A percentile compares a stretch with the other conserved stretches of the same genome.
phyloP scores from a whole-genome alignment of 2,797 vertebrate genomes.

The Gastrophryne carolinensis region DNA sequence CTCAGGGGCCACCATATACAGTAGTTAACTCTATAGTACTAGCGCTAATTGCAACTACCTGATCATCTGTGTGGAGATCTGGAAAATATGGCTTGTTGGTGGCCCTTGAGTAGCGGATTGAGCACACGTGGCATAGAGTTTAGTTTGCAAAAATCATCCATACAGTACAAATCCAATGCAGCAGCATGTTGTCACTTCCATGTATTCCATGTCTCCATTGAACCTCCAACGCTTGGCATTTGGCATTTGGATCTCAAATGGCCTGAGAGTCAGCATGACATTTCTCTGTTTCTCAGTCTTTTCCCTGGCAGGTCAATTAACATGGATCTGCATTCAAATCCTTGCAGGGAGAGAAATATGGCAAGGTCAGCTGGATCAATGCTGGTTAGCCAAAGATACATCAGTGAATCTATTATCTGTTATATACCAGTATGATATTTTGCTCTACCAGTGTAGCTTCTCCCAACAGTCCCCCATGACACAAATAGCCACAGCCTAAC shows the following conservation, averaged over 20 bases:
- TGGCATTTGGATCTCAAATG: neutral
- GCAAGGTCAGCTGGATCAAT: conserved; percentile 58
- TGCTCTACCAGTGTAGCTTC: neutral
- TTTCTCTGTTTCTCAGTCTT: conserved; percentile 36
- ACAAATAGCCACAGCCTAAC: neutral
- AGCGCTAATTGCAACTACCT: no score
- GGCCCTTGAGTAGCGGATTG: no score
- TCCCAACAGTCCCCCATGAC: neutral
- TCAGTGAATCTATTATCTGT: conserved; percentile 44
- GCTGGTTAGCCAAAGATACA: conserved; percentile 56
- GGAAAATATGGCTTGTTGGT: no score
- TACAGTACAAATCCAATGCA: no score
- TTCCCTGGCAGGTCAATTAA: conserved; percentile 5
- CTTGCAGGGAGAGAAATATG: conserved; percentile 51
- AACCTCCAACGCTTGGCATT: neutral
- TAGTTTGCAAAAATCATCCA: no score
- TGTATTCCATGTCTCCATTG: no score
- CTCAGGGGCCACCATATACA: no score
- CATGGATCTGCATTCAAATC: conserved; percentile 18
- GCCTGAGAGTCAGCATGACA: neutral
- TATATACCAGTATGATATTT: conserved; percentile 32
- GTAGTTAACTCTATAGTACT: no score
- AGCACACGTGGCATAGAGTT: no score
- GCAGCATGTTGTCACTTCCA: no score
- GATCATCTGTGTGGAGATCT: no score